Percentiles rank a stretch among this genome's conserved stretches.
Conservation (phyloP, 2,113 vertebrate species). For the Heptranchias perlo region DNA sequence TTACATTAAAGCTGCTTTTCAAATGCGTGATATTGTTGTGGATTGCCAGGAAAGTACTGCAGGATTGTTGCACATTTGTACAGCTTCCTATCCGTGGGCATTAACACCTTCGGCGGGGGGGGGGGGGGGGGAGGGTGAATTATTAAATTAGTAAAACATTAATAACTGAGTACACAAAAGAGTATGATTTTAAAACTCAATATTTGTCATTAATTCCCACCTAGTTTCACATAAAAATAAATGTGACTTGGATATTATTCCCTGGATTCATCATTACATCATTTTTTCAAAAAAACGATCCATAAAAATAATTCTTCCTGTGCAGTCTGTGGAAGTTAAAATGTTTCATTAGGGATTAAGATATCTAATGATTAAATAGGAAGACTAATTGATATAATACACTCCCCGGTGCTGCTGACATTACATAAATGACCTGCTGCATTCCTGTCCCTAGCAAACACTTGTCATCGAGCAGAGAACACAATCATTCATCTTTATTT, state of each 20-base stretch:
- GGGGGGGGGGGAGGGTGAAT: too few species aligned
- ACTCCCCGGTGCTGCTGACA: not conserved
- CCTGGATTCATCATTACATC: not conserved
- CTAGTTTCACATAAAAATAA: not conserved
- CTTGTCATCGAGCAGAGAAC: not conserved
- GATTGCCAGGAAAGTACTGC: not conserved
- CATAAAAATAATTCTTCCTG: not conserved
- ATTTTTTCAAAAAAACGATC: not conserved
- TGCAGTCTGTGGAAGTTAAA: not conserved
- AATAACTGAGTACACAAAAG: not conserved
- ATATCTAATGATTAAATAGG: not conserved
- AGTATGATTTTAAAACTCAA: not conserved
- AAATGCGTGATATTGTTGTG: not conserved
- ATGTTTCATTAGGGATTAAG: not conserved
- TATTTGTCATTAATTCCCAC: not conserved
- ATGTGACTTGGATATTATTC: not conserved
- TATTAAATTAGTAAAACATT: not conserved
- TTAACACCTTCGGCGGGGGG: not conserved
- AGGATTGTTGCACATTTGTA: not conserved
- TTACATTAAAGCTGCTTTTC: not conserved
- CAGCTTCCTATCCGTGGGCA: not conserved
- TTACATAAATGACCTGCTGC: not conserved
- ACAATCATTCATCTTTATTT: not conserved
- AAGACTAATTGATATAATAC: not conserved
- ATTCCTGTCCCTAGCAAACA: not conserved